phyloP scores from a whole-genome alignment of 2,797 vertebrate genomes.

The Orientallactaga sibirica region DNA sequence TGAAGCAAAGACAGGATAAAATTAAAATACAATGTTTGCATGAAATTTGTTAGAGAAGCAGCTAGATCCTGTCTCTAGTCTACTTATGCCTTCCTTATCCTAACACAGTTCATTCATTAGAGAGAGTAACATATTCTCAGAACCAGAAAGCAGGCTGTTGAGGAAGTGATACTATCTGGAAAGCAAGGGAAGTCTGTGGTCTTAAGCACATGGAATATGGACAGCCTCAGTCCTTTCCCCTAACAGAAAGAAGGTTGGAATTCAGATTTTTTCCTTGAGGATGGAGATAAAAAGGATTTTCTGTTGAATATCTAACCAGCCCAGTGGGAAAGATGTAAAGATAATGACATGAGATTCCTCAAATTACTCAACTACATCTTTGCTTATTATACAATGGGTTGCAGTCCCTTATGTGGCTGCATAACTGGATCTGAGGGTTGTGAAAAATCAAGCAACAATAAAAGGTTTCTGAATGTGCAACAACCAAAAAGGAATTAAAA shows the following conservation, averaged over 20 bases:
- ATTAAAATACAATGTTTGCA: constrained; percentile 50
- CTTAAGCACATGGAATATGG: not conserved
- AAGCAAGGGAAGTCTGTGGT: constrained; percentile 18
- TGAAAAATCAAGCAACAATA: not conserved
- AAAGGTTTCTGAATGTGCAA: not conserved
- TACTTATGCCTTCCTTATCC: not conserved
- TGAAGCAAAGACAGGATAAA: not conserved
- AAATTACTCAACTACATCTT: constrained; percentile 12
- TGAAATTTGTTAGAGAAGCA: constrained; percentile 48
- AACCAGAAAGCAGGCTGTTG: not conserved
- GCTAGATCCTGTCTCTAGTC: constrained; percentile 12
- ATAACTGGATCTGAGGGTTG: not conserved
- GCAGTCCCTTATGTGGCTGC: not conserved
- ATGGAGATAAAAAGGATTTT: constrained; percentile 34
- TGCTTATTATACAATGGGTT: not conserved
- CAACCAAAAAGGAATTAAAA: not conserved
- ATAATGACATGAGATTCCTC: constrained; percentile 37
- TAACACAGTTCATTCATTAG: constrained; percentile 21
- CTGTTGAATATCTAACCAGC: not conserved
- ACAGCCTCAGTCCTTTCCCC: not conserved
- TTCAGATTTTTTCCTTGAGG: constrained; percentile 39
- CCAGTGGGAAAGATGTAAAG: constrained; percentile 53
- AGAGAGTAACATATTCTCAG: constrained; percentile 13
- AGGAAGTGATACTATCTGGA: constrained; percentile 13
- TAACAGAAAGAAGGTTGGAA: constrained; percentile 17